phyloP scores from a whole-genome alignment of 2,113 vertebrate species.

The Proteles cristata region DNA sequence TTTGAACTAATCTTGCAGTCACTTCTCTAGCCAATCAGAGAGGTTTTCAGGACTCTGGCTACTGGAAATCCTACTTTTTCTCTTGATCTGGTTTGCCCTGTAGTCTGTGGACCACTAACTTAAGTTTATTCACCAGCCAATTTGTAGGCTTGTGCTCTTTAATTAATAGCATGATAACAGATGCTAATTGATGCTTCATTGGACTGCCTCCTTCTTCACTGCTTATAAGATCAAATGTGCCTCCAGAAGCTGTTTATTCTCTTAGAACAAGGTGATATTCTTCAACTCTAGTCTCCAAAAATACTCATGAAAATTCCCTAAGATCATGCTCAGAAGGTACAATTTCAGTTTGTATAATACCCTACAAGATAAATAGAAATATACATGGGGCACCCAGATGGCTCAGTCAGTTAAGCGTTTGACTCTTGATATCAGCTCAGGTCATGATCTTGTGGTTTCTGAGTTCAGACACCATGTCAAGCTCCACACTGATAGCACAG shows the following conservation, averaged over 20 bases:
- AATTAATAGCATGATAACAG: background rate
- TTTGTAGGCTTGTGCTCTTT: background rate
- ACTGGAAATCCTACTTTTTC: background rate
- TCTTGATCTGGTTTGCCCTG: background rate
- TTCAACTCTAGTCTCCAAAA: background rate
- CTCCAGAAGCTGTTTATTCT: conserved; percentile 13
- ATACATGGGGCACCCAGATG: background rate
- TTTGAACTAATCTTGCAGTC: background rate
- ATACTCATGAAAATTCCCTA: background rate
- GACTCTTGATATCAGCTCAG: too few relatives aligned
- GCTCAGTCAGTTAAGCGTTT: too few relatives aligned
- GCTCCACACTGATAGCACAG: too few relatives aligned
- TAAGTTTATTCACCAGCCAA: background rate
- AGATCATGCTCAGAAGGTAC: background rate
- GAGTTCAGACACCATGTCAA: too few relatives aligned
- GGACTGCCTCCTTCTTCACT: background rate
- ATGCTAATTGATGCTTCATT: background rate
- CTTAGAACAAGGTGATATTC: background rate
- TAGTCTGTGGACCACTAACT: background rate
- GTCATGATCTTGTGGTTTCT: too few relatives aligned
- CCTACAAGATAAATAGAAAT: background rate
- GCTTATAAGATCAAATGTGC: background rate
- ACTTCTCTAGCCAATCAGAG: background rate
- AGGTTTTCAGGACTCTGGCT: background rate
- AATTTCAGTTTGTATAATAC: background rate